Percentiles rank a stretch among this genome's conserved stretches.
Evolutionary conservation across 2,888 invertebrate genomes (phyloP).

Genomic region (Dusona sp.): DNA sequence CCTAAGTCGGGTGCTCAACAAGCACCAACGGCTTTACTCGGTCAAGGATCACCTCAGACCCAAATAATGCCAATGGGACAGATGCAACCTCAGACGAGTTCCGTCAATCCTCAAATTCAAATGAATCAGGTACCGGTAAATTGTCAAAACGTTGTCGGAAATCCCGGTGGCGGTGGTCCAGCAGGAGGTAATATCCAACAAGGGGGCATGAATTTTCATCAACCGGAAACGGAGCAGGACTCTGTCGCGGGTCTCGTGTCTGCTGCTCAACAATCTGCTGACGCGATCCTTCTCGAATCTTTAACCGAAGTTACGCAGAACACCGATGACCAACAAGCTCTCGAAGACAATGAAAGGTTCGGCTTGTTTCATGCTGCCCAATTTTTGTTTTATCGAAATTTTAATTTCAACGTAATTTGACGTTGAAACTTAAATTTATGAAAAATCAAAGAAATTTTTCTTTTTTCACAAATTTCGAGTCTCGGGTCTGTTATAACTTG

Average conservation of each 20-base stretch:
- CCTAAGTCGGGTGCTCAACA: constrained; percentile 78
- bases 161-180: constrained; percentile 70
- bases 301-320: constrained; percentile 84
- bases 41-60: constrained; percentile 80
- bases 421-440: neutral
- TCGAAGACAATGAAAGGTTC: constrained; percentile 85
- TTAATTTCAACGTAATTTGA: neutral
- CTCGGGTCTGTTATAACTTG: neutral
- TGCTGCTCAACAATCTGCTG: constrained; percentile 76
- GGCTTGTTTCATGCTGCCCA: constrained; percentile 48
- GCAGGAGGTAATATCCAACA: constrained; percentile 62
- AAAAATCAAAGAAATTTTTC: neutral
- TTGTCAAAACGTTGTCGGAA: constrained; percentile 78
- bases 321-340: constrained; percentile 82
- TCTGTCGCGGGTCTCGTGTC: constrained; percentile 80
- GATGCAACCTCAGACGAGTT: constrained; percentile 86
- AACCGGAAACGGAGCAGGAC: constrained; percentile 76
- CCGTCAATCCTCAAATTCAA: constrained; percentile 75
- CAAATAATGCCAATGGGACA: constrained; percentile 84
- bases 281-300: constrained; percentile 83
- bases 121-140: constrained; percentile 78
- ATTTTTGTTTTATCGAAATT: neutral
- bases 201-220: constrained; percentile 71
- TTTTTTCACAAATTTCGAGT: neutral
- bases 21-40: constrained; percentile 75